Base-by-base conservation (phyloP, 2,797 vertebrate genomes). In the Brotogeris chrysoptera region DNA sequence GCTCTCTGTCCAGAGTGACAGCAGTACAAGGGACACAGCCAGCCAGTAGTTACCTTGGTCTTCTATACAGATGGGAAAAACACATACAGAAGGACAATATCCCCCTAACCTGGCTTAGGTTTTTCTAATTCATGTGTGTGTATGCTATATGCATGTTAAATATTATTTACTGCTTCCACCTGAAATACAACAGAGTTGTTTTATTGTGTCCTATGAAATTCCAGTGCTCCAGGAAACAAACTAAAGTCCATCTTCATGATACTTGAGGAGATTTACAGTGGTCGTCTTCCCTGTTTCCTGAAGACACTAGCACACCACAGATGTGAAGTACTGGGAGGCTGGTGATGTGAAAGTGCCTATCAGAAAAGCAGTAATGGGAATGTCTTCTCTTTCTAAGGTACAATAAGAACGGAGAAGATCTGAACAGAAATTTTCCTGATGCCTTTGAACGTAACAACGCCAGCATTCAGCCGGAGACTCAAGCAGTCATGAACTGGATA, bases 391-490 rank as follows among this genome's bases (percentile, higher is more conserved):
- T 66, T 77, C 63, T 66, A 97, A 99, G 99, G 98, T 98, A 96
- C 90, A 99, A 99, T 81, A 79, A 80, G 61, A 98, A 99, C 1
- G 93, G 97, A 16, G 71, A 98, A 44, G 99, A 99, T 85, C 98
- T 99, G 95, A 99, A 99, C 96, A 98, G 99, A 88, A 99, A 99
- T 96, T 99, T 99, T 88, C 99, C 99, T 0, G 99, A 99, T 88
- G 98, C 96, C 8, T 99, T 99, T 73, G 44, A 97, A 32, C 50
- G 13, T 17, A 98, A 97, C 80, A 94, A 66, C 0, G 85, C 38
- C 10, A 39, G 14, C 6, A 94, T 98, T 61, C 98, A 99, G 95
- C 98, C 98, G 3, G 99, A 99, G 98, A 99, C 99, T 17, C 86
- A 8, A 60, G 99, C 99, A 16, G 93, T 99, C 89, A 99, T 99